phyloP scores from a whole-genome alignment of 2,797 vertebrate species.

The Sandelia bainsii region DNA sequence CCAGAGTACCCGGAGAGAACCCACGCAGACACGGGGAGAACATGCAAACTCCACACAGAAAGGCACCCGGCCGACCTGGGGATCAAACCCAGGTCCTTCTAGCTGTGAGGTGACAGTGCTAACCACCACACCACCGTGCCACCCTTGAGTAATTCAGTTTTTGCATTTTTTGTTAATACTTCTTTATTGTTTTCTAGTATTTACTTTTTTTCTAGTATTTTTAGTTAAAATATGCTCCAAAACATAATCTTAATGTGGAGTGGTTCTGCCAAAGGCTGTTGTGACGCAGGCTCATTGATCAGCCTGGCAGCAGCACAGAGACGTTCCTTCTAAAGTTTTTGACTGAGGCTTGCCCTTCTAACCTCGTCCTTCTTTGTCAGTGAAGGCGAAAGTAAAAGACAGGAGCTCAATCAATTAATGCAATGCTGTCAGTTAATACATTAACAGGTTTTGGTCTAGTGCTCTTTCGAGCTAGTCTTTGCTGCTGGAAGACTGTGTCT shows the following conservation, averaged over 20 bases:
- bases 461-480: not conserved
- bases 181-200: not conserved
- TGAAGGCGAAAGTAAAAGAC: no score
- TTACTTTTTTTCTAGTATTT: not conserved
- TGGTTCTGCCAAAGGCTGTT: not conserved
- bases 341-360: no score
- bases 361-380: no score
- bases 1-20: no score
- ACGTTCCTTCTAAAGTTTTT: no score
- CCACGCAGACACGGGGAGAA: no score
- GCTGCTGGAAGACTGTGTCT: not conserved
- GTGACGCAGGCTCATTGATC: not conserved
- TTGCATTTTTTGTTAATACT: no score
- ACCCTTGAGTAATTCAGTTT: not conserved
- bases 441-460: not conserved
- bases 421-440: not conserved
- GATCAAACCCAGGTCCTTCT: no score
- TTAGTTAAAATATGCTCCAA: not conserved
- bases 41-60: no score
- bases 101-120: no score
- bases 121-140: no score
- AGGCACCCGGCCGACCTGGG: no score
- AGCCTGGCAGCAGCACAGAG: not conserved
- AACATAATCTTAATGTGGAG: not conserved
- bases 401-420: not conserved